A percentile compares a stretch with the other conserved stretches of the same genome.
Conservation (phyloP, 1,140 invertebrate species). For the Panagrolaimus sp. region DNA sequence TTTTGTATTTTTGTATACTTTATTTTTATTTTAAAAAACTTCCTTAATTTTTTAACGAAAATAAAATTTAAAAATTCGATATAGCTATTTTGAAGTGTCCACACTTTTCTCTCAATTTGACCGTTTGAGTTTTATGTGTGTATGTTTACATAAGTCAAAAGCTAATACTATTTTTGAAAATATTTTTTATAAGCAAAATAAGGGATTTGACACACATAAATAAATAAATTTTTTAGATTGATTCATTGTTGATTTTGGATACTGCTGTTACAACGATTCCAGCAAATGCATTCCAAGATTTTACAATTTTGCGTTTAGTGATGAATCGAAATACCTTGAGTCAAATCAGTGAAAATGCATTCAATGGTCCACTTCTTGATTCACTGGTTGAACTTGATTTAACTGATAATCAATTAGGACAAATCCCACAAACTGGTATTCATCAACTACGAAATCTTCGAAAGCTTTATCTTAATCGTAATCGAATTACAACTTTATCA, state of each 20-base stretch:
- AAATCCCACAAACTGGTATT: conserved; percentile 33
- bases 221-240: conserved; percentile 43
- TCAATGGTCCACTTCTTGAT: conserved; percentile 50
- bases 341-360: conserved; percentile 47
- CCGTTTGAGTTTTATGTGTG: no score
- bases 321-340: conserved; percentile 52
- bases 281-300: conserved; percentile 53
- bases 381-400: conserved; percentile 54
- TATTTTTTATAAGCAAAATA: background rate
- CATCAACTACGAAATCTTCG: conserved; percentile 42
- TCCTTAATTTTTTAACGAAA: background rate
- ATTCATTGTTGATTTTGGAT: conserved; percentile 54
- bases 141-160: background rate
- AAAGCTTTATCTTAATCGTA: conserved; percentile 56
- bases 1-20: background rate
- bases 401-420: conserved; percentile 50
- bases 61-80: no score
- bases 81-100: conserved; percentile 7
- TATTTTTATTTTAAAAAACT: background rate
- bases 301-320: conserved; percentile 53
- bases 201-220: background rate
- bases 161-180: background rate
- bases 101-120: background rate
- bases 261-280: conserved; percentile 49
- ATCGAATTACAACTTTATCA: conserved; percentile 47